Base-by-base conservation (phyloP, 2,113 vertebrate species). In the Poecile atricapillus region DNA sequence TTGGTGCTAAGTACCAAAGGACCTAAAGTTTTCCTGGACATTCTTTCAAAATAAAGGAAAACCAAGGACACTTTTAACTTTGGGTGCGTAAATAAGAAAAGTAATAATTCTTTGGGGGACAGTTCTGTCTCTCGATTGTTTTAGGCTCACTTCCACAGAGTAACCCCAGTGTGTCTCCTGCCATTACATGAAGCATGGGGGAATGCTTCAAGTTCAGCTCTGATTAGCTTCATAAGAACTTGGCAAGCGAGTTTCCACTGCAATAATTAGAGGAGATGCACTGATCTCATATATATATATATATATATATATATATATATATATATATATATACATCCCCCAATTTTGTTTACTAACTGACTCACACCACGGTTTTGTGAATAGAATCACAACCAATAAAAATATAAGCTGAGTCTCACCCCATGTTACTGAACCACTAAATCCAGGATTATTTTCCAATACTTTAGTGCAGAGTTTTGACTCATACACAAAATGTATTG, bases 1-100 rank as follows among this genome's bases (percentile, higher is more conserved):
- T 41, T 24, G 8, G 0, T 19, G 41, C 0, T 0, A 80, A 83
- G 15, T 44, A 76, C 13, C 25, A 67, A 10, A 35, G 8, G 13
- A 74, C 12, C 8, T 70, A 31, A 65, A 62, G 5, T 65, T 77
- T 86, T 81, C 30, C 15, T 56, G 23, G 13, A 39, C 13, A 13
- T 74, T 67, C 25, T 81, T 65, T 16, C n/a, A 83, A 88, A 81
- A 13, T 9, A 84, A 84, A 6, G 16, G 25, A 7, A 84, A 87
- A 70, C 8, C 21, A 6, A 74, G 12, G 5, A 30, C 41, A 22
- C 2, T 7, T 79, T 93, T 52, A 56, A 56, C 2, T 43, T 47
- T 37, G 7, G 4, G 5, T 30, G 5, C 74, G 7, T 49, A 73
- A 60, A 52, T 71, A 44, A 71, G 7, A 49, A n/a, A 76, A 80